Evolutionary conservation across 2,113 vertebrate species (phyloP).

Genomic region (Phasianus colchicus): DNA sequence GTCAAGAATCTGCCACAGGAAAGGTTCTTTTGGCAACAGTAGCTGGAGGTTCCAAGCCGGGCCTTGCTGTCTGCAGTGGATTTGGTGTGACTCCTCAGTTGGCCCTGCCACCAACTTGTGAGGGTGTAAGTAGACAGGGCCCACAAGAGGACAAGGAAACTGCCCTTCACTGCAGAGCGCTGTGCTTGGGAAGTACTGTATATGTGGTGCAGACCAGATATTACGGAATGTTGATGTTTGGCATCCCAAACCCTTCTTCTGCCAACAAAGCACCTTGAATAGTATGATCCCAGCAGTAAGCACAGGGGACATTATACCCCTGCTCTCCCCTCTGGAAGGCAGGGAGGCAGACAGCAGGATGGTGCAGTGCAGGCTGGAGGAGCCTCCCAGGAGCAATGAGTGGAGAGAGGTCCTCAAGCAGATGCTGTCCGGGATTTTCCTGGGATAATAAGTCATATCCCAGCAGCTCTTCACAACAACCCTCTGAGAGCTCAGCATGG

Average conservation of each 20-base stretch:
- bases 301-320: accelerated
- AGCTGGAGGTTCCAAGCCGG: background rate
- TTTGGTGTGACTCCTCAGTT: background rate
- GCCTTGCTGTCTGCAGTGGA: background rate
- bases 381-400: accelerated
- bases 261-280: background rate
- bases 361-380: background rate
- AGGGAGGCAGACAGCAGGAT: background rate
- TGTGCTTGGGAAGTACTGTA: background rate
- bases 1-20: too few relatives aligned
- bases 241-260: background rate
- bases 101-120: background rate
- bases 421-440: background rate
- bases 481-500: accelerated
- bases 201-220: background rate
- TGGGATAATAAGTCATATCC: background rate
- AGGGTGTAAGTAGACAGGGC: background rate
- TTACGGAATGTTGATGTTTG: background rate
- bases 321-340: background rate
- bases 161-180: background rate
- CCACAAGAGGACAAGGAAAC: background rate
- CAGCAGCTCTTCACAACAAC: background rate
- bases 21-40: background rate
- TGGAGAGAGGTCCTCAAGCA: background rate
- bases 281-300: background rate